Conservation (phyloP, 2,113 vertebrate species). For the Onychostoma macrolepis region DNA sequence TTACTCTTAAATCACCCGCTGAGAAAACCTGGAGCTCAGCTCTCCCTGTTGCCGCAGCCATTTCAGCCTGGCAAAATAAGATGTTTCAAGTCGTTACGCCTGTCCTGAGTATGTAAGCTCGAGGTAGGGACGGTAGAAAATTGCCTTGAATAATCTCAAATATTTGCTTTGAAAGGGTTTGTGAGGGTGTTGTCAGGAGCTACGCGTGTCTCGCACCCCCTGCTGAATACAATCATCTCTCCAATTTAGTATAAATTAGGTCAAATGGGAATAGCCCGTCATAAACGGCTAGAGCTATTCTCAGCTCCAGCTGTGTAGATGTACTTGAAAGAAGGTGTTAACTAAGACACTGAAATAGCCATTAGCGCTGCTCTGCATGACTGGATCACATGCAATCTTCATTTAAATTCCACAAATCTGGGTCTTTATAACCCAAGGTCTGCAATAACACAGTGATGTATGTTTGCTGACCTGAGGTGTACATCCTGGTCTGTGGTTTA, state of each 20-base stretch:
- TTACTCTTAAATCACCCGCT: constrained; percentile 60
- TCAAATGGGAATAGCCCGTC: constrained; percentile 67
- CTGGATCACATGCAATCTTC: constrained; percentile 38
- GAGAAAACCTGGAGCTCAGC: constrained; percentile 24
- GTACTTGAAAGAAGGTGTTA: constrained; percentile 44
- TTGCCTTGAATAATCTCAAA: constrained; percentile 67
- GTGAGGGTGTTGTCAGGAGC: constrained; percentile 69
- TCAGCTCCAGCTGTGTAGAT: constrained; percentile 50
- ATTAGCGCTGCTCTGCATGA: constrained; percentile 33
- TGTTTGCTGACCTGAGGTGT: constrained; percentile 4
- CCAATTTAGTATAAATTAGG: constrained; percentile 72
- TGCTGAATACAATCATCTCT: constrained; percentile 73
- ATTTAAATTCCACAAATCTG: constrained; percentile 46
- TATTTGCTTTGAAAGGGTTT: constrained; percentile 63
- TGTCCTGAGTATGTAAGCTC: constrained; percentile 48
- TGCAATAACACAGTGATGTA: not conserved
- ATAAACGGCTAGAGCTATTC: constrained; percentile 65
- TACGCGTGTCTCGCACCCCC: constrained; percentile 64
- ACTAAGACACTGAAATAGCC: constrained; percentile 49
- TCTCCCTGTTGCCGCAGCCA: constrained; percentile 48
- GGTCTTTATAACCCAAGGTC: constrained; percentile 6
- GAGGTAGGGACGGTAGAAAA: constrained; percentile 58
- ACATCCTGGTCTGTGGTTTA: not conserved
- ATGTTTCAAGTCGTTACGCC: constrained; percentile 60
- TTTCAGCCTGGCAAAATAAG: constrained; percentile 65